These are phyloP conservation scores for Phengaris alcon DNA, from an alignment of 2,888 invertebrate genomes.

Conservation along the genomic window DNA sequence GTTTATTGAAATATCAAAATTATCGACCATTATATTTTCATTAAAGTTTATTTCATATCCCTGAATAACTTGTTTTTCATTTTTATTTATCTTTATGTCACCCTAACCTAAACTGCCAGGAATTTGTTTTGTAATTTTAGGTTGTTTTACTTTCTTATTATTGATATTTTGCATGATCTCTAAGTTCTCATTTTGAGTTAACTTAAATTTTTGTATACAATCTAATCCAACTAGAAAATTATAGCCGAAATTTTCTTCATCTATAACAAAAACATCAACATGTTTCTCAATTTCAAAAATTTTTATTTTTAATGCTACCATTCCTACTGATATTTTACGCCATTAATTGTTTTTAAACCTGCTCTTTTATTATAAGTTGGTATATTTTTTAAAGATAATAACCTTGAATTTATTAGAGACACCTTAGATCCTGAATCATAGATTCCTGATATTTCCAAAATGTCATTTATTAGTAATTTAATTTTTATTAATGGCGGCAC, in stretches of 20 bases:
- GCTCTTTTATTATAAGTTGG: too few species aligned
- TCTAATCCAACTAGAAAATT: too few species aligned
- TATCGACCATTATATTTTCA: too few species aligned
- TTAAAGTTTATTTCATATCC: too few species aligned
- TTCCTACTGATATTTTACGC: too few species aligned
- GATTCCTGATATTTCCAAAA: constrained; percentile 38
- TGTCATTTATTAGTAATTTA: constrained; percentile 34
- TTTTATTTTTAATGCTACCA: too few species aligned
- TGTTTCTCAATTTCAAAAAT: too few species aligned
- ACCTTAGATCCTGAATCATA: constrained; percentile 47
- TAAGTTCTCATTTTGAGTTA: constrained; percentile 41
- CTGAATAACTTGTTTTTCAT: constrained; percentile 32
- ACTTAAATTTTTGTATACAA: constrained; percentile 39
- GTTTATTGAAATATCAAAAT: too few species aligned
- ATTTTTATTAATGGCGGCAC: constrained; percentile 30
- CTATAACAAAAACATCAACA: too few species aligned
- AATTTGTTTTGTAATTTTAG: constrained; percentile 5
- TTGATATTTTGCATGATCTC: constrained; percentile 35
- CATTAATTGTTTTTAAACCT: too few species aligned
- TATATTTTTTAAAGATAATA: constrained; percentile 36
- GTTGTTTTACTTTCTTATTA: constrained; percentile 21
- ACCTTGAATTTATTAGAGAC: constrained; percentile 42
- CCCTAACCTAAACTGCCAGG: constrained; percentile 4
- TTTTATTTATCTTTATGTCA: constrained; percentile 37
- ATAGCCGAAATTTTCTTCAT: too few species aligned